Base-by-base conservation (phyloP, 2,113 vertebrate genomes). In the Labeo rohita region DNA sequence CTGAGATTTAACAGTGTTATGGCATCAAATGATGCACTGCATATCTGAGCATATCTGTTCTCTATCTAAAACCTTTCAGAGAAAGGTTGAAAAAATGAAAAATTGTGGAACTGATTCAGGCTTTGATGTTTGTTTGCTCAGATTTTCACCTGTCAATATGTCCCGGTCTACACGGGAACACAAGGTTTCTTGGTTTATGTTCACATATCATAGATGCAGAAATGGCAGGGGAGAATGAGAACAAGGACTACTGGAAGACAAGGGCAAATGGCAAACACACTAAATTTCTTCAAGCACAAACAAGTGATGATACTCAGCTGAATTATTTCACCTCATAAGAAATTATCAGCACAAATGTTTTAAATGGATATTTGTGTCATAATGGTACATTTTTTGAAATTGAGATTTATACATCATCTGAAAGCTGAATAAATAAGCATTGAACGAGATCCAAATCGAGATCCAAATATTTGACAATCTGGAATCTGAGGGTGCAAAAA, bases 81-180 rank as follows among this genome's bases (percentile, higher is more conserved):
- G 28, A 16, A 77, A 50, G 50, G 21, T 52, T 50, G 0, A 34
- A 54, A 52, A 77, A 54, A 52, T 18, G 23, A 54, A 77, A 49
- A 74, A 49, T 10, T 6, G 72, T 74, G 45, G 45, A 74, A 49
- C 3, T 77, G 49, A 77, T 34, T 54, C 12, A 18, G 0, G 49
- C 49, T 54, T 54, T 77, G 75, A 54, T 52, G 75, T 54, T 50
- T 77, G 75, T 77, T 54, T 77, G 75, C 28, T 77, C 75, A 77
- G 75, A 77, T 77, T 36, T n/a, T 77, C 28, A 49, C 15, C n/a
- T 18, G 15, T 34, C 5, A 49, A 77, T 77, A 54, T 52, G 49
- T 36, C 28, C 8, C 7, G 15, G 49, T 77, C 13, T 23, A 34
- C n/a, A 54, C 28, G 0, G 23, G 74, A 54, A 77, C 49, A 54